Base-by-base conservation (phyloP, 2,797 vertebrate genomes). In the Erpetoichthys calabaricus region DNA sequence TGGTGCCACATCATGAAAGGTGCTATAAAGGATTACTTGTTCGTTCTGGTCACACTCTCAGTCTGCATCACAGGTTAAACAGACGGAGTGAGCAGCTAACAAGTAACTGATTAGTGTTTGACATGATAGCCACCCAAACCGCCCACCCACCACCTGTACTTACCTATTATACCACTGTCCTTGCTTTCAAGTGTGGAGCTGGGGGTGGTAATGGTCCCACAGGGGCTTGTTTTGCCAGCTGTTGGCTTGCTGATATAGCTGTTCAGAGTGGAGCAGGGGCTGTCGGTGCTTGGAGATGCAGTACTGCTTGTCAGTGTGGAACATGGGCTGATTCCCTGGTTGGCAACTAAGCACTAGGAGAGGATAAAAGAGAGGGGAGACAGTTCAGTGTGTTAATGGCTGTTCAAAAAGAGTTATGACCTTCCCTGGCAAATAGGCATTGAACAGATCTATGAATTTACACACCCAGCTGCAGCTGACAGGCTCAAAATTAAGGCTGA, bases 111-210 rank as follows among this genome's bases (percentile, higher is more conserved):
- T 25, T 25, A 25, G 25, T 25, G 25, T 25, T 25, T 25, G 25
- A 25, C 25, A 25, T 25, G 25, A 25, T 25, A 25, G 25, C 25
- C 25, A 25, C 25, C 25, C 25, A 25, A 25, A 25, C 25, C 25
- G 25, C 25, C 25, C 25, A 25, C 25, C 25, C 25, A 51, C n/a
- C 50, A 51, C 50, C 8, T 51, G 4, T 3, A 51, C 86, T 88
- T 80, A 96, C 93, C 96, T 77, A 99, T 99, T 71, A 99, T 98
- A 25, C 96, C 96, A 58, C 96, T 99, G 87, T 99, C 96, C 77
- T 97, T 97, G 89, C 96, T 99, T 82, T 99, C 96, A 68, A 99
- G 86, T 2, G 95, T 99, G 77, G 95, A 99, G 82, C 92, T 98
- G 54, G 93, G 94, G 72, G 89, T 98, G 81, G 90, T 91, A 71